Evolutionary conservation across 2,888 invertebrate genomes (phyloP).

Genomic region (Pardosa pseudoannulata): DNA sequence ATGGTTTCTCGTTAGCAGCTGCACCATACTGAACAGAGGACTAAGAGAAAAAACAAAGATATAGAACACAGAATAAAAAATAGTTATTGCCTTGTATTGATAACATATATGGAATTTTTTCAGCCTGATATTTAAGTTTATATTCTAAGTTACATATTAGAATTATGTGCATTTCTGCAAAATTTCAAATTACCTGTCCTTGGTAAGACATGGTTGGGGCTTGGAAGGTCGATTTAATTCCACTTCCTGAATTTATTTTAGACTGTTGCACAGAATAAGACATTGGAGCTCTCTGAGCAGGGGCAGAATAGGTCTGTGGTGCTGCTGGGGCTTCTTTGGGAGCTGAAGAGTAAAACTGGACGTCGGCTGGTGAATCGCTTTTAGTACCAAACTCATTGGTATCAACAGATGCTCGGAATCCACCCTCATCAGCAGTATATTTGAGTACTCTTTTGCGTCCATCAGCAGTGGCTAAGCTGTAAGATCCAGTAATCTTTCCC

Average conservation of each 20-base stretch:
- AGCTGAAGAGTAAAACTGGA: slow-evolving; percentile 48
- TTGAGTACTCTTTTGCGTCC: slow-evolving; percentile 73
- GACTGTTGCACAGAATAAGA: slow-evolving; percentile 17
- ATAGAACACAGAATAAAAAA: background rate
- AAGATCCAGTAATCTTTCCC: slow-evolving; percentile 59
- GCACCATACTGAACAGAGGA: slow-evolving; percentile 32
- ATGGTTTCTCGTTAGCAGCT: background rate
- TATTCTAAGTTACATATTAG: no score
- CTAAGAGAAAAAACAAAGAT: slow-evolving; percentile 3
- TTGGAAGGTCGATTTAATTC: slow-evolving; percentile 19
- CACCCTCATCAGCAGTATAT: slow-evolving; percentile 72
- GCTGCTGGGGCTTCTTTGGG: slow-evolving; percentile 41
- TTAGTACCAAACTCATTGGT: slow-evolving; percentile 67
- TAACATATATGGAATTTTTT: no score
- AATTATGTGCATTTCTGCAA: no score
- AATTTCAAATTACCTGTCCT: slow-evolving; percentile 48
- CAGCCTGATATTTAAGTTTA: no score
- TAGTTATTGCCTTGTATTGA: no score
- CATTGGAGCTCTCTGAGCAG: background rate
- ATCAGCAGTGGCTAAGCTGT: slow-evolving; percentile 56
- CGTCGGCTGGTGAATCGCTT: slow-evolving; percentile 53
- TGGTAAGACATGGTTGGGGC: slow-evolving; percentile 9
- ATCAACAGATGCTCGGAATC: slow-evolving; percentile 61
- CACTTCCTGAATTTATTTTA: background rate
- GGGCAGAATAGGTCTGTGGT: background rate